Conservation (phyloP, 1,140 invertebrate genomes). For the Hesperophylax magnus region DNA sequence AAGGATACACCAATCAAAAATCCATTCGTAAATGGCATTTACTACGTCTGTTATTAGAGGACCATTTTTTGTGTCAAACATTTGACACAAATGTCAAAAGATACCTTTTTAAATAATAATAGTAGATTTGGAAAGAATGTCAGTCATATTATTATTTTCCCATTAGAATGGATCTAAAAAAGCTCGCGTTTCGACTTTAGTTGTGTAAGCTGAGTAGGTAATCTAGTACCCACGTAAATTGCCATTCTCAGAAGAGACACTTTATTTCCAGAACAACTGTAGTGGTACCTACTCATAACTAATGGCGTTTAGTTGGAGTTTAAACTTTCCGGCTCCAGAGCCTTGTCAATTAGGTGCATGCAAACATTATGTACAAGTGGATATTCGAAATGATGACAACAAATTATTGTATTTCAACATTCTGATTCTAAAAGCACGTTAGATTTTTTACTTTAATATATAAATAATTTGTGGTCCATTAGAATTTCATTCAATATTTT, state of each 20-base stretch:
- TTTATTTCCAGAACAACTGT: constrained; percentile 13
- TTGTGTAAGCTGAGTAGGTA: constrained; percentile 19
- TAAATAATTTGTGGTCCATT: too few relatives aligned
- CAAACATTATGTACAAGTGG: constrained; percentile 21
- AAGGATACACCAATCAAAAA: too few relatives aligned
- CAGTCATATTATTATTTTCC: constrained; percentile 42
- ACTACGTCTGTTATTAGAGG: neutral
- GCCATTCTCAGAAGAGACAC: constrained; percentile 55
- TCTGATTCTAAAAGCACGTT: too few relatives aligned
- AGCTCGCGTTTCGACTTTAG: neutral
- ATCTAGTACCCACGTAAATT: constrained; percentile 40
- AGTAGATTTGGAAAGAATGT: constrained; percentile 6
- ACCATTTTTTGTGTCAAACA: neutral
- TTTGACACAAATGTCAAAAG: neutral
- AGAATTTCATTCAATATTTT: too few relatives aligned
- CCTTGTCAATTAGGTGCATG: constrained; percentile 48
- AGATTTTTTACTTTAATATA: too few relatives aligned
- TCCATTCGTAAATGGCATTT: neutral
- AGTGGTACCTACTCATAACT: too few relatives aligned
- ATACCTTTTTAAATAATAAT: neutral
- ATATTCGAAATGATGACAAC: too few relatives aligned
- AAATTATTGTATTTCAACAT: too few relatives aligned
- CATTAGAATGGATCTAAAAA: constrained; percentile 46
- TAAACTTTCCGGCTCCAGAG: neutral
- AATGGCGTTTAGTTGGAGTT: neutral